Evolutionary conservation across 2,888 invertebrate genomes (phyloP).

Genomic region (Xestia c-nigrum): DNA sequence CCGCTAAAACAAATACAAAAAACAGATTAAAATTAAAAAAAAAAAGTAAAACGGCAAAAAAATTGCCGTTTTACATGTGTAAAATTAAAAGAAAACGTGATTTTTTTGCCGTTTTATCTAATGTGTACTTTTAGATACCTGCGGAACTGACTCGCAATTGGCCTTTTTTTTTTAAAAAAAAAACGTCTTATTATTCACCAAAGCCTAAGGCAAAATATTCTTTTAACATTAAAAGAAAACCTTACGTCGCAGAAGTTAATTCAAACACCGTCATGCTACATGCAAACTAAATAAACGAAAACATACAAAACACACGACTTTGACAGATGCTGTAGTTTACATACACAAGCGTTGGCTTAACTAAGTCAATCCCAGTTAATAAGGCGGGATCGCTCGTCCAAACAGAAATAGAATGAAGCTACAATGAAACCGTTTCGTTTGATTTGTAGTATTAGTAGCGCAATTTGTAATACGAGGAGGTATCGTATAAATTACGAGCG

Average conservation of each 20-base stretch:
- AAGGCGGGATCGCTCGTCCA: slow-evolving; percentile 52
- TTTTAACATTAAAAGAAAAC: not conserved
- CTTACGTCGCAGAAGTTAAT: not conserved
- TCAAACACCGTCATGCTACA: slow-evolving; percentile 12
- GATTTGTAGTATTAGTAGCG: slow-evolving; percentile 58
- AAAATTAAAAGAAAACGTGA: too few relatives aligned
- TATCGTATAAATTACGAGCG: slow-evolving; percentile 53
- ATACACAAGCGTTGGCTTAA: slow-evolving; percentile 54
- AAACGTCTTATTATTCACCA: too few relatives aligned
- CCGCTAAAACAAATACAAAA: too few relatives aligned
- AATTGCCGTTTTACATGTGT: too few relatives aligned
- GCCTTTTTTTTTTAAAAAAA: too few relatives aligned
- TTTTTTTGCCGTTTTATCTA: too few relatives aligned
- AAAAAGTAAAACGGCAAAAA: too few relatives aligned
- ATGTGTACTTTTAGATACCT: too few relatives aligned
- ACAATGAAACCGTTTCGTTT: slow-evolving; percentile 57
- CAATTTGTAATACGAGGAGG: slow-evolving; percentile 46
- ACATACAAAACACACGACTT: slow-evolving; percentile 39
- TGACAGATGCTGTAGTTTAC: slow-evolving; percentile 57
- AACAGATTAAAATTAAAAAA: too few relatives aligned
- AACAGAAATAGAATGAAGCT: slow-evolving; percentile 46
- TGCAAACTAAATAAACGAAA: slow-evolving; percentile 37
- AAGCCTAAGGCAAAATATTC: not conserved
- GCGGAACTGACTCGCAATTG: too few relatives aligned
- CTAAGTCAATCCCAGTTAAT: slow-evolving; percentile 66